Base-by-base conservation (phyloP, 2,888 invertebrate species). In the Drosophila villosipedis region DNA sequence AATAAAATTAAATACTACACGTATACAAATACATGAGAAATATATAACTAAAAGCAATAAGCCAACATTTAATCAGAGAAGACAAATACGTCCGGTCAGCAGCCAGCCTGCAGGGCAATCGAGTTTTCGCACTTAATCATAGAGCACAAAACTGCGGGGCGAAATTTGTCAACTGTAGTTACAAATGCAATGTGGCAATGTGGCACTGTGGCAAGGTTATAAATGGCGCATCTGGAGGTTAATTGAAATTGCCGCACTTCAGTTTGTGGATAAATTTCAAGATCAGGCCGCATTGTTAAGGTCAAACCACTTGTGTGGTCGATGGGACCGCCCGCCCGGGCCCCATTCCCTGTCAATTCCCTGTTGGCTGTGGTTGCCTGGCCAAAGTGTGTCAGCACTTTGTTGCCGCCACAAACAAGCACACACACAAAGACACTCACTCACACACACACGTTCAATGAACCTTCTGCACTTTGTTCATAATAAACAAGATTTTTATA, bases 291-390 rank as follows among this genome's bases (percentile, higher is more conserved):
- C 49, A 43, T 37, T 47, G 53, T 37, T 75, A 90, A 87, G 87
- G 91, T 87, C 89, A 90, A 90, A 90, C 89, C 87, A 87, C 91
- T 89, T 90, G 84, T 89, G 87, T 90, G 85, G 85, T 70, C 90
- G 19, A 66, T 43, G 59, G 35, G 58, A 70, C 58, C 31, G 60
- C 70, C 82, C 37, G 70, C 70, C 57, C 30, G 52, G 53, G 57
- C 63, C 10, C 14, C 41, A n/a, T n/a, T n/a, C n/a, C n/a, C 59
- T 78, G 61, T 68, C 81, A 80, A 68, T 78, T 89, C 69, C 66
- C 66, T 76, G 76, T 67, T 81, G 68, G 57, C 61, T 57, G 33
- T 30, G 22, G 35, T 58, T 53, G 85, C 71, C 80, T 85, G 86
- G 81, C 60, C 86, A 90, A 86, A 86, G 85, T 86, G 85, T 86